Evolutionary conservation across 2,888 invertebrate genomes (phyloP), one percentile per base, ranked within the genome.

Genomic region (Axea sp.): DNA sequence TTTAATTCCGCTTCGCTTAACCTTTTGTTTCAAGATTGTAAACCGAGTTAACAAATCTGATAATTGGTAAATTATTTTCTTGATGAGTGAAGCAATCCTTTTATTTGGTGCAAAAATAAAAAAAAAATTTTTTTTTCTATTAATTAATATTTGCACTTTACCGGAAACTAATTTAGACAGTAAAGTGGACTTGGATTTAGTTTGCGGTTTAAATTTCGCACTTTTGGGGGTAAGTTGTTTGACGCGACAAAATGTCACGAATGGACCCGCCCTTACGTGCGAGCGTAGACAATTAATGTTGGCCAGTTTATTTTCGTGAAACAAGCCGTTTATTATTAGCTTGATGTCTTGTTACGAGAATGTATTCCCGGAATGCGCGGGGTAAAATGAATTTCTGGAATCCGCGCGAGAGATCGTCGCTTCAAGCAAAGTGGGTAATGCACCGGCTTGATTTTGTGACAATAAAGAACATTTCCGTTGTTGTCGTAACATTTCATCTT

Each of bases 281-380:
- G 57, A 57, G 53, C 62, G 47, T 53, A 69, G 68, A 78, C 75
- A 71, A 75, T 78, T 75, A 75, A 78, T 69, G 76, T 69, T 76
- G 62, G 57, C 71, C 51, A 53, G 73, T 77, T 78, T 78, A 77
- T 77, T 81, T 79, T 80, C 75, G 73, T 74, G 64, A 26, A 53
- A 14, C 31, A 30, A 57, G 59, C 73, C 78, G 78, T 76, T 80
- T 80, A 83, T 84, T 81, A 83, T 83, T 80, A 81, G 77, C 82
- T 77, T 78, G 78, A 82, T 79, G 81, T 78, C 82, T 80, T 73
- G 80, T 81, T 81, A 77, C 78, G 77, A 65, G 77, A 80, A 72
- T 53, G 77, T 75, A 74, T 84, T 84, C 84, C 75, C 75, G 76
- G 84, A 84, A 84, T 71, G 72, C 43, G 59, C 30, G 33, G 64